Evolutionary conservation across 1,140 invertebrate genomes (phyloP), one percentile per base, ranked within the genome.

Genomic region (Cyclargus thomasi): DNA sequence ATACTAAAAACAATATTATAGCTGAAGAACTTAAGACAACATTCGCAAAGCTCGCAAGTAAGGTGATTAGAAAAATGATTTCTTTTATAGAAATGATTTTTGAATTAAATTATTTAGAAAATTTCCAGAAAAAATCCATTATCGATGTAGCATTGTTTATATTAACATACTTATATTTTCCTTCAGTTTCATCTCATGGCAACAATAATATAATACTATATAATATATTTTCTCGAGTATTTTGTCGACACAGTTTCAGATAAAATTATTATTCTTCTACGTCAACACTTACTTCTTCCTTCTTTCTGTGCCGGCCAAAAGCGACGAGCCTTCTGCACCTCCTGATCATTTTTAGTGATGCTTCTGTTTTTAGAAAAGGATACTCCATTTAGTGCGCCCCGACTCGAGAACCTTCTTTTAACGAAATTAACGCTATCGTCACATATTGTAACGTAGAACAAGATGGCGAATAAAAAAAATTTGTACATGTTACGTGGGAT

Each of bases 261-360:
- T 10, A 59, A 57, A 17, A 23, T 29, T 53, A 65, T 29, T 29
- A 29, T 29, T 29, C 8, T 7, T 4, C 0, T 29, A 29, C 4
- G 29, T 29, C 29, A 29, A 29, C 71, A 88, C 86, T 86, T 76
- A 88, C 86, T 86, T 69, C 83, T 73, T 71, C 80, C 83, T 66
- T 88, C 84, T 65, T 83, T 88, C 22, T 83, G 78, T 11, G 67
- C 70, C 0, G 79, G 77, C 86, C 86, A 86, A 68, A 86, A 86
- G 21, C 75, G 75, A 3, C 70, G 23, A 20, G 82, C n/a, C 62
- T 72, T 73, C 18, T 70, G 69, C 6, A 36, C 36, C 18, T 73
- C 74, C 2, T 71, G 55, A 63, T 63, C 62, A 39, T 73, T 80
- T 4, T 67, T 73, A 1, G 68, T 29, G 39, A 65, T 68, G 62